These are phyloP conservation scores for Sycophila texana DNA, from an alignment of 2,888 invertebrate species.

Conservation along the genomic window DNA sequence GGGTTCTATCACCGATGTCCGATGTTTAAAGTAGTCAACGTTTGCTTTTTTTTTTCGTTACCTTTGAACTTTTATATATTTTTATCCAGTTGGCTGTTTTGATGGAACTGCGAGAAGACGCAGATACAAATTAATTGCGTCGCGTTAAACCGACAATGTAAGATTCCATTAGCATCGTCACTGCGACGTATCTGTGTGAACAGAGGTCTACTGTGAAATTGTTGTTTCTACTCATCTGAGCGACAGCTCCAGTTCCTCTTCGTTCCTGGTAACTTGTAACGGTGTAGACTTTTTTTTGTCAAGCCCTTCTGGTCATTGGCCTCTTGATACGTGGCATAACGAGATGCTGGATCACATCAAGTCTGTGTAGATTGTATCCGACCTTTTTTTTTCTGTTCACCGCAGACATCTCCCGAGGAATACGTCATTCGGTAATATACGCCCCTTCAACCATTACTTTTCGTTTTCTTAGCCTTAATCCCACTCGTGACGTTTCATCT, in stretches of 20 bases:
- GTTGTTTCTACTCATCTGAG: background rate
- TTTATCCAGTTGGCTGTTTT: no score
- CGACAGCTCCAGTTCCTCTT: background rate
- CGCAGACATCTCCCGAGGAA: constrained; percentile 6
- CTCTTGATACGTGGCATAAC: constrained; percentile 17
- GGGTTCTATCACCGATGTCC: no score
- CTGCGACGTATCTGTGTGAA: no score
- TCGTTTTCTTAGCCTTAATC: no score
- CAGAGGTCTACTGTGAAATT: background rate
- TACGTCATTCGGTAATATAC: background rate
- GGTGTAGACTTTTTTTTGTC: background rate
- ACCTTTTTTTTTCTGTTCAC: background rate
- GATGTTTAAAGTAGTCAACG: no score
- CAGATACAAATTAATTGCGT: no score
- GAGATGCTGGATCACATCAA: background rate
- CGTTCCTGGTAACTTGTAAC: background rate
- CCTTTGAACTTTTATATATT: no score
- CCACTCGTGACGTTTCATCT: no score
- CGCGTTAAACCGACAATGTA: no score
- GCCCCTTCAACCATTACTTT: background rate
- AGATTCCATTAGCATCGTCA: no score
- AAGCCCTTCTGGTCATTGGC: background rate
- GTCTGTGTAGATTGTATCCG: constrained; percentile 2
- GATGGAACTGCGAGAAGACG: no score
- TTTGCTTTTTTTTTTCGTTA: no score